Evolutionary conservation across 2,797 vertebrate genomes (phyloP).

Genomic region (Hypotaenidia okinawae): DNA sequence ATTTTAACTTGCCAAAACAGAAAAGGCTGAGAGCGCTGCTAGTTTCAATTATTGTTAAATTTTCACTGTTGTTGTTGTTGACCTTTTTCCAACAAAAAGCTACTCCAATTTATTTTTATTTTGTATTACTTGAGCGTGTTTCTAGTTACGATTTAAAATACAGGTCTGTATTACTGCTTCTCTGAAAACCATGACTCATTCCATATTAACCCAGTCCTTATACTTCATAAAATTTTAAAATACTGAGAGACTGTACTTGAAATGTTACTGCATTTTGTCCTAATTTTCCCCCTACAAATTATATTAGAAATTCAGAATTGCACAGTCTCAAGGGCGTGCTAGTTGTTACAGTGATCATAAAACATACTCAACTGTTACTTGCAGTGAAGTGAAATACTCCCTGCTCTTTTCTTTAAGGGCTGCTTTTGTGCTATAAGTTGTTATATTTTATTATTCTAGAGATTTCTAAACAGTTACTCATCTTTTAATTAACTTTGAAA

Average conservation of each 20-base stretch:
- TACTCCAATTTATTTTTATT: constrained; percentile 10
- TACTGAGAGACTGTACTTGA: constrained; percentile 42
- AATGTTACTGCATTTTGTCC: constrained; percentile 58
- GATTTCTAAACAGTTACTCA: constrained; percentile 37
- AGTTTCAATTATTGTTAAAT: neutral
- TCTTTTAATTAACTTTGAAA: constrained; percentile 32
- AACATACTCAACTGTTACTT: constrained; percentile 36
- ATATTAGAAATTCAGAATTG: constrained; percentile 45
- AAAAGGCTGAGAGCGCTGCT: too few species aligned
- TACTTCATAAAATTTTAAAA: constrained; percentile 71
- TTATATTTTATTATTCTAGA: constrained; percentile 12
- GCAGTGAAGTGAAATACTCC: neutral
- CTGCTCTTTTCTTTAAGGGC: neutral
- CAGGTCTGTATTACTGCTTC: constrained; percentile 37
- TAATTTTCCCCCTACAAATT: constrained; percentile 47
- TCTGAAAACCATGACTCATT: constrained; percentile 66
- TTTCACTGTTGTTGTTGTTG: neutral
- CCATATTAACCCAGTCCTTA: constrained; percentile 62
- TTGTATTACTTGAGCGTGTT: neutral
- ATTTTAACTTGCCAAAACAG: neutral
- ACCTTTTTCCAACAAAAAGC: constrained; percentile 8
- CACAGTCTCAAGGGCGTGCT: constrained; percentile 47
- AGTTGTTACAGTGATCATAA: constrained; percentile 49
- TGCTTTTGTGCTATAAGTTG: neutral
- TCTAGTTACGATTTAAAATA: constrained; percentile 42